phyloP scores from a whole-genome alignment of 53 echinoderm and acorn worm genomes.

The Paracentrotus lividus region DNA sequence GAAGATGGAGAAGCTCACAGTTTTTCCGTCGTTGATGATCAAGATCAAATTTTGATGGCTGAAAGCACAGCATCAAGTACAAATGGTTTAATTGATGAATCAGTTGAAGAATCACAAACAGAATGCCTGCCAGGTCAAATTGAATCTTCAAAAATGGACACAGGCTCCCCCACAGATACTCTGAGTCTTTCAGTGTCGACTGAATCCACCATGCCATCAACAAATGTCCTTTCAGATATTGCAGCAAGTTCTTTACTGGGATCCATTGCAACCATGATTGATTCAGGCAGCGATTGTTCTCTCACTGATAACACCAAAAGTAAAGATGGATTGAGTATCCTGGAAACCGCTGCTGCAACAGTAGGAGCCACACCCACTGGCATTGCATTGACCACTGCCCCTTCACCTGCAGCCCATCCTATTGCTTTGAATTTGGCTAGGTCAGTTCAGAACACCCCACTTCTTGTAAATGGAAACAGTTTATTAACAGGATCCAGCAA shows the following conservation, averaged over 20 bases:
- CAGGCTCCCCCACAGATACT: neutral
- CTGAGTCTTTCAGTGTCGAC: neutral
- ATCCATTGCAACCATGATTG: constrained; percentile 85
- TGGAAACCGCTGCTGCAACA: constrained; percentile 16
- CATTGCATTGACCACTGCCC: constrained; percentile 19
- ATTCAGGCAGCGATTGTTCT: constrained; percentile 70
- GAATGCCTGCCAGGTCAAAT: neutral
- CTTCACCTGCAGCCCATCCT: neutral
- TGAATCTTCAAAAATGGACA: constrained; percentile 38
- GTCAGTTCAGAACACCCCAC: constrained; percentile 34
- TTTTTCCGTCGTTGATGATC: constrained; percentile 8
- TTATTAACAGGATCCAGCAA: constrained; percentile 46
- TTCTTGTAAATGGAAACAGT: constrained; percentile 62
- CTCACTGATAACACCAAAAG: constrained; percentile 3
- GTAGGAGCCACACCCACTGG: neutral
- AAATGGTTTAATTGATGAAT: constrained; percentile 45
- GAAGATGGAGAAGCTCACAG: neutral
- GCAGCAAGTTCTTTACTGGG: constrained; percentile 78
- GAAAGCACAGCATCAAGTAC: constrained; percentile 57
- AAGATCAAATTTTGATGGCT: constrained; percentile 36
- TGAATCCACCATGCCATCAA: neutral
- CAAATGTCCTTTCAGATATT: constrained; percentile 48
- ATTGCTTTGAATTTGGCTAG: constrained; percentile 43
- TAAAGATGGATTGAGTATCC: constrained; percentile 10
- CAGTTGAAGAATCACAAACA: neutral